These are phyloP conservation scores for Hylaea fasciaria DNA, from an alignment of 2,888 invertebrate genomes.

Conservation along the genomic window DNA sequence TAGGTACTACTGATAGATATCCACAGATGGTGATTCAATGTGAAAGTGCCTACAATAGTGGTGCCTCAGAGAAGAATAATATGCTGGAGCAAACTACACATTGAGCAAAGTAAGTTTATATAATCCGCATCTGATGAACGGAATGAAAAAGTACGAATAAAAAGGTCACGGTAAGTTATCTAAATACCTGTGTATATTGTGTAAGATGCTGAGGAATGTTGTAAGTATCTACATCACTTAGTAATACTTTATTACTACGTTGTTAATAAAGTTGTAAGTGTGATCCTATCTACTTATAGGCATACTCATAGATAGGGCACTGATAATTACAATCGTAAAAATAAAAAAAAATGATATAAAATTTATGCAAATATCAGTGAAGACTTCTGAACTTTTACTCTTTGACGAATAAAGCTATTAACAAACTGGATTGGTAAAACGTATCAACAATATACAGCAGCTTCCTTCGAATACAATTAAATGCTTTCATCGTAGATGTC, in stretches of 20 bases:
- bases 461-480: constrained; percentile 63
- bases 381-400: constrained; percentile 44
- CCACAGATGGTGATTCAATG: constrained; percentile 1
- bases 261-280: too few species aligned
- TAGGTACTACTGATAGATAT: constrained; percentile 39
- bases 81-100: neutral
- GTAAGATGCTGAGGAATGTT: too few species aligned
- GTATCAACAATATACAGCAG: constrained; percentile 56
- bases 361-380: neutral
- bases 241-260: too few species aligned
- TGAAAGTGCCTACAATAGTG: constrained; percentile 3
- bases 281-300: too few species aligned
- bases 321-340: too few species aligned
- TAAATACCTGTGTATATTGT: too few species aligned
- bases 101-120: neutral
- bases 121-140: neutral
- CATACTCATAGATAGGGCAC: too few species aligned
- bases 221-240: too few species aligned
- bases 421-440: constrained; percentile 59
- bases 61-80: constrained; percentile 12
- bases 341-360: too few species aligned
- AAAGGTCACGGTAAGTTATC: neutral
- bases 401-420: constrained; percentile 65
- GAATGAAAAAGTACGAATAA: too few species aligned
- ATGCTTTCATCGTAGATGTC: constrained; percentile 52